These are phyloP conservation scores for Parnassius mnemosyne DNA, from an alignment of 2,888 invertebrate genomes.

Conservation along the genomic window DNA sequence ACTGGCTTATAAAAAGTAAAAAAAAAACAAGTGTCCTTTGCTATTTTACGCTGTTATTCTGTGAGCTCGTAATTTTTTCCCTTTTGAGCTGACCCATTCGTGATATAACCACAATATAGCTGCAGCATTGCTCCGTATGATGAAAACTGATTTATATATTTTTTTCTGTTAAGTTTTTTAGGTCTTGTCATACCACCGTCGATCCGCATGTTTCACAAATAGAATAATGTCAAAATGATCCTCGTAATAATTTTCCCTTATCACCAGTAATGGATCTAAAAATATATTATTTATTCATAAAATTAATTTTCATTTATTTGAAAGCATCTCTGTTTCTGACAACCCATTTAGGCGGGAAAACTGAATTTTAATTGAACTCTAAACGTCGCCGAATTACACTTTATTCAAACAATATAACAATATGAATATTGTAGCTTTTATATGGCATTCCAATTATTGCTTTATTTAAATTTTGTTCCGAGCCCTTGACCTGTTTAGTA, in stretches of 20 bases:
- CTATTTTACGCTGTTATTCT: too few species aligned
- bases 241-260: too few species aligned
- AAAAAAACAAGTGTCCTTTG: too few species aligned
- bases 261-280: neutral
- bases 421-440: slow-evolving; percentile 1
- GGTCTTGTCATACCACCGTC: neutral
- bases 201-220: too few species aligned
- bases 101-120: too few species aligned
- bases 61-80: too few species aligned
- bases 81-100: too few species aligned
- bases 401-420: slow-evolving; percentile 1
- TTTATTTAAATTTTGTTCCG: neutral
- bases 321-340: slow-evolving; percentile 12
- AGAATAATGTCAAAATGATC: too few species aligned
- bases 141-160: too few species aligned
- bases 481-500: neutral
- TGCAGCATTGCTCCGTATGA: too few species aligned
- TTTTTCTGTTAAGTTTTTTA: too few species aligned
- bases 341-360: slow-evolving; percentile 13
- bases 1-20: too few species aligned
- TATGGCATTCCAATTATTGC: neutral
- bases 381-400: slow-evolving; percentile 1
- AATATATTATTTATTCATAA: slow-evolving; percentile 12
- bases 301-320: slow-evolving; percentile 15
- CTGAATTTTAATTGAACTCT: slow-evolving; percentile 10